Evolutionary conservation across 2,797 vertebrate species (phyloP), one percentile per base, ranked within the genome.

Genomic region (Anabacerthia variegaticeps): DNA sequence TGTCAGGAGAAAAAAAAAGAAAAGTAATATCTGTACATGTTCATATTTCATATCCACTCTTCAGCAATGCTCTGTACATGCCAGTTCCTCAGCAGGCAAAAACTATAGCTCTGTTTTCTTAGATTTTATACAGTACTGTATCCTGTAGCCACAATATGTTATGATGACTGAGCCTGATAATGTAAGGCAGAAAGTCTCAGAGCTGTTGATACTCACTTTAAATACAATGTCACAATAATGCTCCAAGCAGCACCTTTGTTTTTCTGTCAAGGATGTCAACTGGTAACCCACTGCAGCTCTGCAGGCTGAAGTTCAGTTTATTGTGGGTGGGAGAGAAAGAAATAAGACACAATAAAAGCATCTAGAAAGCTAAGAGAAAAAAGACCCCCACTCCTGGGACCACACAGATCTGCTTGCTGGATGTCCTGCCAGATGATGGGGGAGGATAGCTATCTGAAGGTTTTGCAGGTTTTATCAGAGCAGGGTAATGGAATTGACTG

Each of bases 401-500:
- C 85, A 56, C 67, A 74, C n/a, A 71, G 83, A 75, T 84, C 68
- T 76, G n/a, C 71, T 93, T 85, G 59, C 75, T 83, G 71, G 49
- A 72, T 83, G 55, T 77, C 83, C 43, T 68, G 34, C 24, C 19
- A 30, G 21, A n/a, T 2, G 0, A 69, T 12, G 2, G 24, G 34
- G 67, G 51, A 62, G 10, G 78, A 91, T 88, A 92, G 74, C 67
- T 89, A n/a, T 95, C 88, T 94, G 67, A 83, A 88, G 41, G 51
- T 94, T 96, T 92, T 95, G 67, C 90, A 82, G 63, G 82, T 95
- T 95, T 93, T 95, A 78, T 92, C 34, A 6, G 62, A 92, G 76
- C n/a, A 81, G 78, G 13, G n/a, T 87, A 96, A 95, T 97, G 81
- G 94, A 96, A 95, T 80, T 97, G 94, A 49, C 46, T 74, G 61